Base-by-base conservation (phyloP, 2,113 vertebrate species). In the Gulo gulo region DNA sequence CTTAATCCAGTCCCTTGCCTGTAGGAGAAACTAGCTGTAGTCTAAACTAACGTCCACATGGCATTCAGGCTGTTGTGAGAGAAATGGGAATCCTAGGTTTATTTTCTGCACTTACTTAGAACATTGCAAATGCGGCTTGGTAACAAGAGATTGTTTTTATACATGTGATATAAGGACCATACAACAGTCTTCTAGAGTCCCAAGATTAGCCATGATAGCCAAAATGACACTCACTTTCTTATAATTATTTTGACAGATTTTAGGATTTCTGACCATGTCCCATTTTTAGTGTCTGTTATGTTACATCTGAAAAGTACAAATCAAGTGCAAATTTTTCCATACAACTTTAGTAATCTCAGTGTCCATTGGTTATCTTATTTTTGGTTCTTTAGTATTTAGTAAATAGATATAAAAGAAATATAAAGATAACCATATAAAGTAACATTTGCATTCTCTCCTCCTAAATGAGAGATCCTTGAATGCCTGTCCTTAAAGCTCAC, bases 1-100 rank as follows among this genome's bases (percentile, higher is more conserved):
- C 67, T 97, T 94, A 91, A 97, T 90, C 95, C 69, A 96, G 86
- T 94, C 39, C 71, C 31, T 82, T 71, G 6, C n/a, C 65, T 95
- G 21, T 20, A 82, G 24, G 39, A 96, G 84, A 91, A 85, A 55
- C 36, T 84, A 57, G 26, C 61, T 86, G 20, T 76, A 36, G 10
- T 90, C 39, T 80, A 67, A 93, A 81, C 52, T 45, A 73, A 92
- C 14, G 4, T 80, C 50, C 7, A 52, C 29, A 52, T 1, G 80
- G 47, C 20, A 59, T 45, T 59, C 16, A 15, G 10, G 3, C 57
- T 95, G 6, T 34, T 34, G 31, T n/a, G 36, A 71, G 63, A 63
- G 7, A 82, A n/a, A 52, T 57, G 34, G 76, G 16, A 21, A 34
- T 34, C 57, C 11, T 21, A 4, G 29, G 61, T 34, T 88, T 8